These are phyloP conservation scores for Cristatella mucedo DNA, from an alignment of 2,888 invertebrate species.

Conservation along the genomic window DNA sequence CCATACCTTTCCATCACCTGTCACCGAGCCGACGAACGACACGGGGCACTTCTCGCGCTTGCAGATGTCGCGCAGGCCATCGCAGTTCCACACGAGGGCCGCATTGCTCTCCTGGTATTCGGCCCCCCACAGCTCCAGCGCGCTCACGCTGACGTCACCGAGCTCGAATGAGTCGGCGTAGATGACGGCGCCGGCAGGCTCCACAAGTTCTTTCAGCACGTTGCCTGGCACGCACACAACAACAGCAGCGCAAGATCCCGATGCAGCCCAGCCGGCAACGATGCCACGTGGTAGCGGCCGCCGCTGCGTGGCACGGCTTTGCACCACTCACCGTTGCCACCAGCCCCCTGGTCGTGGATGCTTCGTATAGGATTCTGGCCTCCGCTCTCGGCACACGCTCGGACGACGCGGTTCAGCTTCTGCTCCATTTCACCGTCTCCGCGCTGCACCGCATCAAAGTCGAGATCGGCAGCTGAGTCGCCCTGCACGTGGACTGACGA, in stretches of 20 bases:
- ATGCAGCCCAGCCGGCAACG: too few species aligned
- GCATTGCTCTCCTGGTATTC: slow-evolving; percentile 95
- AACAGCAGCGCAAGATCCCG: too few species aligned
- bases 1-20: slow-evolving; percentile 59
- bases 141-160: slow-evolving; percentile 83
- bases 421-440: slow-evolving; percentile 97
- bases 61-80: slow-evolving; percentile 57
- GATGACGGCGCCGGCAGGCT: slow-evolving; percentile 81
- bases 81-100: slow-evolving; percentile 53
- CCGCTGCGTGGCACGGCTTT: too few species aligned
- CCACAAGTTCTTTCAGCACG: slow-evolving; percentile 86
- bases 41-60: slow-evolving; percentile 77
- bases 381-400: slow-evolving; percentile 72
- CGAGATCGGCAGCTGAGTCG: slow-evolving; percentile 61
- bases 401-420: slow-evolving; percentile 77
- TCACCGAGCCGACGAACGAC: slow-evolving; percentile 78
- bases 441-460: slow-evolving; percentile 91
- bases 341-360: slow-evolving; percentile 97
- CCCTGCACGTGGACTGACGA: slow-evolving; percentile 89
- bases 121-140: slow-evolving; percentile 89
- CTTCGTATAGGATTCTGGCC: slow-evolving; percentile 66
- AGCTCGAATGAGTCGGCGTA: slow-evolving; percentile 60
- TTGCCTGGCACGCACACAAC: slow-evolving; percentile 56
- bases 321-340: slow-evolving; percentile 56
- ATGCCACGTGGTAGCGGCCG: too few species aligned